A percentile compares a stretch with the other conserved stretches of the same genome.
phyloP scores from a whole-genome alignment of 2,113 vertebrate species.

The Siphamia tubifer region DNA sequence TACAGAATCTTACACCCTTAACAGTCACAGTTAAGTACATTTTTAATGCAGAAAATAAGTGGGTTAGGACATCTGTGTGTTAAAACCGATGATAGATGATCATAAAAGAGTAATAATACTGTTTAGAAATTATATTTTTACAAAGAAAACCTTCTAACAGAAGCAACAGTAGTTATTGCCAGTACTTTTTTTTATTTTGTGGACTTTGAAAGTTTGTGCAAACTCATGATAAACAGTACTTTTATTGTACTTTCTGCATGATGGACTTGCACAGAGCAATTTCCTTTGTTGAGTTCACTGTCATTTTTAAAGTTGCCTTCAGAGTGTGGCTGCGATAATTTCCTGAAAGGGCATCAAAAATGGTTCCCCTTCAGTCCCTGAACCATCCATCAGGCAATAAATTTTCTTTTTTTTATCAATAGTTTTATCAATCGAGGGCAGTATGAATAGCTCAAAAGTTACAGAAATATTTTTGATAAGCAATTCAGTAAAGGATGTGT shows the following conservation, averaged over 20 bases:
- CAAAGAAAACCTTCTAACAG: too few relatives aligned
- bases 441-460: too few relatives aligned
- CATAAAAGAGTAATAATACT: too few relatives aligned
- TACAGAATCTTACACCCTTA: too few relatives aligned
- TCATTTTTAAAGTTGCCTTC: neutral
- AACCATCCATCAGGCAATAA: conserved; percentile 37
- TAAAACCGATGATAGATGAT: too few relatives aligned
- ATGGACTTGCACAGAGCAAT: neutral
- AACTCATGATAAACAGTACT: conserved; percentile 27
- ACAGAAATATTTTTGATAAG: too few relatives aligned
- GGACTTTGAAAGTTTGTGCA: conserved; percentile 22
- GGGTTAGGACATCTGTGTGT: too few relatives aligned
- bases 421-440: conserved; percentile 17
- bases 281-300: neutral
- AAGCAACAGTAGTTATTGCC: neutral
- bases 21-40: too few relatives aligned
- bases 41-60: too few relatives aligned
- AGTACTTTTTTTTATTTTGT: conserved; percentile 28
- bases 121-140: neutral
- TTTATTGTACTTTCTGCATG: neutral
- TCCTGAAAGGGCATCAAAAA: conserved; percentile 25
- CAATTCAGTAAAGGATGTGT: too few relatives aligned
- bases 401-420: conserved; percentile 46
- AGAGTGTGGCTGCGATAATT: conserved; percentile 18
- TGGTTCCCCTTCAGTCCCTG: conserved; percentile 8